These are phyloP conservation scores for Campoletis raptor DNA, from an alignment of 2,888 invertebrate species.

Conservation along the genomic window DNA sequence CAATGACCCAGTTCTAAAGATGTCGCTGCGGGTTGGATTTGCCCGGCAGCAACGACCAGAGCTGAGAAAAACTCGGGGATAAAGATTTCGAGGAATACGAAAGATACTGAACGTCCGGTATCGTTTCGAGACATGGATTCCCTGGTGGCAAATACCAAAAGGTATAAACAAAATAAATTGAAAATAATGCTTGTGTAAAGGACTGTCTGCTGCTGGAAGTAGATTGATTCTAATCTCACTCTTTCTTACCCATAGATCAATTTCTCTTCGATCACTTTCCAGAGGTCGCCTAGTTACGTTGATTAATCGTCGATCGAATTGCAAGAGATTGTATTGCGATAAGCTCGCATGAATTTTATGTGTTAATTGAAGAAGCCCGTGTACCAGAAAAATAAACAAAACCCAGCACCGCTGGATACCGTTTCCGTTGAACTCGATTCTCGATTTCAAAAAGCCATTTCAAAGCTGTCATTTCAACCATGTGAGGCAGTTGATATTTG, in stretches of 20 bases:
- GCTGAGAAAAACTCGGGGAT: slow-evolving; percentile 30
- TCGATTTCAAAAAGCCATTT: background rate
- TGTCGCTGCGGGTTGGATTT: slow-evolving; percentile 47
- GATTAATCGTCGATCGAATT: background rate
- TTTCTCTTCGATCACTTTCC: slow-evolving; percentile 4
- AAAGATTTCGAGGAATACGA: slow-evolving; percentile 26
- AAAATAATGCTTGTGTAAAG: background rate
- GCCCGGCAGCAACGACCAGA: slow-evolving; percentile 48
- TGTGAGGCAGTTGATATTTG: background rate
- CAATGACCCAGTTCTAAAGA: slow-evolving; percentile 65
- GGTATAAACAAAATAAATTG: background rate
- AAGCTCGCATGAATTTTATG: background rate
- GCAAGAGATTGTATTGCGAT: background rate
- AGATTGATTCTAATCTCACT: background rate
- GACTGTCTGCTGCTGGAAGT: background rate
- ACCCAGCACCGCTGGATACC: background rate
- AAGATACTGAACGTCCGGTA: slow-evolving; percentile 19
- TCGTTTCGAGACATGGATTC: slow-evolving; percentile 22
- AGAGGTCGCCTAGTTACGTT: background rate
- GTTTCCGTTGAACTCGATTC: background rate
- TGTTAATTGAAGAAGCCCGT: background rate
- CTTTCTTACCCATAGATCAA: background rate
- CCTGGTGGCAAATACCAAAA: background rate
- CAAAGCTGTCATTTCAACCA: background rate
- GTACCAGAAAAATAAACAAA: background rate